Evolutionary conservation across 2,797 vertebrate genomes (phyloP).

Genomic region (Carcharodon carcharias): DNA sequence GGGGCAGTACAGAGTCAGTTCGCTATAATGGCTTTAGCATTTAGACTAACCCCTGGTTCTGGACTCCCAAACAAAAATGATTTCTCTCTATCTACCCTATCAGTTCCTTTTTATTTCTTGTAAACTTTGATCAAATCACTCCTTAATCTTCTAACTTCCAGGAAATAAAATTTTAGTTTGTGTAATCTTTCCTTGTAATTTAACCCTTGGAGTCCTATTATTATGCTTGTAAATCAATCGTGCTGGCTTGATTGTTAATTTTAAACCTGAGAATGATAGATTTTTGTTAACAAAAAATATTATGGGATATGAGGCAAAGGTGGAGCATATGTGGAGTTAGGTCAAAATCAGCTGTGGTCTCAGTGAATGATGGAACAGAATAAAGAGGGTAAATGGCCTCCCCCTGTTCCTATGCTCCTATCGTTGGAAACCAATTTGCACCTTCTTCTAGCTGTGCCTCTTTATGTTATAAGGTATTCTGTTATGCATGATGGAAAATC

Average conservation of each 20-base stretch:
- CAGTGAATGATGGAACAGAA: background rate
- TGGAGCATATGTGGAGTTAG: background rate
- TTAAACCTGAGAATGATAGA: background rate
- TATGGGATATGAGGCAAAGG: background rate
- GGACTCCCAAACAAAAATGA: no score
- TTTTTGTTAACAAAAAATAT: background rate
- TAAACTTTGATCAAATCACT: no score
- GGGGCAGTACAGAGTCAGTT: no score
- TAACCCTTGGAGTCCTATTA: no score
- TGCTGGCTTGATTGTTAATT: background rate
- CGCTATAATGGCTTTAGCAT: no score
- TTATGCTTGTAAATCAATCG: background rate
- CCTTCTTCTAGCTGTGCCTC: background rate
- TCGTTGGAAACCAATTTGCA: background rate
- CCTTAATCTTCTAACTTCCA: no score
- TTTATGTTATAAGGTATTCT: background rate
- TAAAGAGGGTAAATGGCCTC: background rate
- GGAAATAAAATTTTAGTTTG: no score
- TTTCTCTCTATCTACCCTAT: no score
- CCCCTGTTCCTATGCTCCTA: background rate
- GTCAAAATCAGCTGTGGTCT: background rate
- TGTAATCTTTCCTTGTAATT: no score
- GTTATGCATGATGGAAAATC: background rate
- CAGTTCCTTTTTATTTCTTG: no score
- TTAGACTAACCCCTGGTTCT: no score